phyloP scores from a whole-genome alignment of 2,113 vertebrate genomes.

The Siniperca knerii region DNA sequence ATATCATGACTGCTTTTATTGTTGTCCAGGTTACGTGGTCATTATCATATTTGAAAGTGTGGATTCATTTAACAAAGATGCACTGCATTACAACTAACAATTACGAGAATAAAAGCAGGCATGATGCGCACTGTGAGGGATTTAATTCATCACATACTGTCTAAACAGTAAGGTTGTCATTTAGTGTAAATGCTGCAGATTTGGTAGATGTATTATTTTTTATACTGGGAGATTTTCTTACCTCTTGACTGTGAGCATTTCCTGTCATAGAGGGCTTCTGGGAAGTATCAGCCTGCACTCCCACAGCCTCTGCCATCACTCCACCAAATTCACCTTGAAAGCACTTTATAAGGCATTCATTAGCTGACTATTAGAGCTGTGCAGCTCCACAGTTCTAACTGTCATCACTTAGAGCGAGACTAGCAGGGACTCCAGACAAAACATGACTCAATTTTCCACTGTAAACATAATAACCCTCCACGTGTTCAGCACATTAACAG shows the following conservation, averaged over 20 bases:
- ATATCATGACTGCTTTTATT: neutral
- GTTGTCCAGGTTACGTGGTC: neutral
- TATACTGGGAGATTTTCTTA: neutral
- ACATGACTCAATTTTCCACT: constrained; percentile 66
- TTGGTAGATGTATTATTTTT: too few species aligned
- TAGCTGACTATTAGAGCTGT: constrained; percentile 21
- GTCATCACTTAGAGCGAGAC: constrained; percentile 22
- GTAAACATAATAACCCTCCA: constrained; percentile 53
- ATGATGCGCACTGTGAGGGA: neutral
- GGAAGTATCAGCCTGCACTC: neutral
- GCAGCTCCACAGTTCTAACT: neutral
- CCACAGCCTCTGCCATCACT: neutral
- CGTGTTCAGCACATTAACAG: constrained; percentile 17
- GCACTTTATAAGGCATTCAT: constrained; percentile 44
- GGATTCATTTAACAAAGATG: neutral
- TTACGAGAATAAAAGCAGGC: neutral
- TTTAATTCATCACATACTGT: neutral
- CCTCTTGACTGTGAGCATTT: constrained; percentile 17
- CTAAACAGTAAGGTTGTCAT: neutral
- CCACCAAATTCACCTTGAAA: constrained; percentile 26
- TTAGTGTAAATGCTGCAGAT: neutral
- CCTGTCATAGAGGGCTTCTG: constrained; percentile 17
- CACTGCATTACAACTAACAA: neutral
- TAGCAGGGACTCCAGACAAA: constrained; percentile 48
- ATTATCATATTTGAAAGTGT: neutral